These are phyloP conservation scores for Netelia virgata DNA, from an alignment of 2,888 invertebrate species.

Conservation along the genomic window DNA sequence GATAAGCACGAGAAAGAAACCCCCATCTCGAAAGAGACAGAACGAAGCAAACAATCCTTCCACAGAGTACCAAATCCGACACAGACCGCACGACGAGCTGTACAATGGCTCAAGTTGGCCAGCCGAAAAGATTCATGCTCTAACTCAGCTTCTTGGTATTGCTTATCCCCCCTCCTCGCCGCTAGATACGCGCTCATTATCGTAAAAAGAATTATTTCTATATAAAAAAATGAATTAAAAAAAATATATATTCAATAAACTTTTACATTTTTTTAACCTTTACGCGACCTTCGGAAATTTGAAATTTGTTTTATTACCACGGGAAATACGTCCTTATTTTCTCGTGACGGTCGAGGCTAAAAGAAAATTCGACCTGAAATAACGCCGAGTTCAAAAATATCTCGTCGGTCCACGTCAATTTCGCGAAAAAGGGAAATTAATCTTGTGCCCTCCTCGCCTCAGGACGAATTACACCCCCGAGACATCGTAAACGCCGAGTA, in stretches of 20 bases:
- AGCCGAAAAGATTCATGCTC: neutral
- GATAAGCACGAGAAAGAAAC: conserved; percentile 34
- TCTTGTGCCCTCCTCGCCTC: conserved; percentile 30
- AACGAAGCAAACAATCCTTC: conserved; percentile 29
- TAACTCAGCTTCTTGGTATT: neutral
- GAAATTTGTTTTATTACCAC: too few relatives aligned
- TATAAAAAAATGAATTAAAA: neutral
- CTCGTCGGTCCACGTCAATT: neutral
- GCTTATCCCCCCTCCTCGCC: neutral
- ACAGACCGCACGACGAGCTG: neutral
- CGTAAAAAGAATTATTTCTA: neutral
- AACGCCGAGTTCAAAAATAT: neutral
- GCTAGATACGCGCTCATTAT: neutral
- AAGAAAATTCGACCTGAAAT: neutral
- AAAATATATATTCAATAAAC: neutral
- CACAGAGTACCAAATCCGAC: neutral
- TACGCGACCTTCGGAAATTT: too few relatives aligned
- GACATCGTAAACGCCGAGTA: conserved; percentile 61
- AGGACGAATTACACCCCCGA: conserved; percentile 69
- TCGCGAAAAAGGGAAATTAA: neutral
- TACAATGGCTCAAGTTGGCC: neutral
- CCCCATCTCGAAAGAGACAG: conserved; percentile 3
- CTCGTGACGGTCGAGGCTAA: too few relatives aligned
- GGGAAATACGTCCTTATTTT: too few relatives aligned
- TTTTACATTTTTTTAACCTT: neutral